Percentiles rank a stretch among this genome's conserved stretches.
Evolutionary conservation across 2,113 vertebrate genomes (phyloP).

Genomic region (Hippocampus mohnikei): DNA sequence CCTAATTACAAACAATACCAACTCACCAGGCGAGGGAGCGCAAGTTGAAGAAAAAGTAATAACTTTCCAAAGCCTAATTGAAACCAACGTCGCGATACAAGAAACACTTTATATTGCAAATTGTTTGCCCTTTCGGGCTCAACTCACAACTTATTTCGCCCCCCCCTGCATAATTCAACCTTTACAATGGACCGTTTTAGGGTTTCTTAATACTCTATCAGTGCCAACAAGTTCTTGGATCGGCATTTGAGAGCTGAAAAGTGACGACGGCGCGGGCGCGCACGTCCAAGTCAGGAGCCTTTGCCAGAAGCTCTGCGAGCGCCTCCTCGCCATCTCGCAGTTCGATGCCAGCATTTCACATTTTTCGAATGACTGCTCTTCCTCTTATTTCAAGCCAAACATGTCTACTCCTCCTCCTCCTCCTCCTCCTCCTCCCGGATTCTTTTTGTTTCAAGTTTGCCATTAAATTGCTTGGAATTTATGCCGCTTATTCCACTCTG

Average conservation of each 20-base stretch:
- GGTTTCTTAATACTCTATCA: background rate
- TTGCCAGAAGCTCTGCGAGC: conserved; percentile 23
- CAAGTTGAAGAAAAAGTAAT: background rate
- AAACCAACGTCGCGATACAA: background rate
- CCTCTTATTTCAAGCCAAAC: conserved; percentile 43
- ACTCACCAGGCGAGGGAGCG: background rate
- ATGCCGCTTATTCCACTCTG: background rate
- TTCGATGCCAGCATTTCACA: conserved; percentile 32
- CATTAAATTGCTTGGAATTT: conserved; percentile 33
- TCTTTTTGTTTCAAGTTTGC: conserved; percentile 32
- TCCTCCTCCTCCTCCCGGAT: conserved; percentile 13
- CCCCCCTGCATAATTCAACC: background rate
- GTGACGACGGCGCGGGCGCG: background rate
- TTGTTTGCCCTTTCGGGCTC: background rate
- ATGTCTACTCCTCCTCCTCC: conserved; percentile 14
- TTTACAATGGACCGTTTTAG: background rate
- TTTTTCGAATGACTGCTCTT: conserved; percentile 30
- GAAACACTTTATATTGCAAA: background rate
- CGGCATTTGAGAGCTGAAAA: background rate
- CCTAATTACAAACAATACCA: background rate
- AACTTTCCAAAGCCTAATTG: background rate
- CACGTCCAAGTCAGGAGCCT: conserved; percentile 5
- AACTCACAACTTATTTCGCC: background rate
- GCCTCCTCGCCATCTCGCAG: conserved; percentile 14
- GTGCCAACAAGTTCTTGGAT: background rate